These are phyloP conservation scores for Entelurus aequoreus DNA, from an alignment of 2,113 vertebrate species.

Conservation along the genomic window DNA sequence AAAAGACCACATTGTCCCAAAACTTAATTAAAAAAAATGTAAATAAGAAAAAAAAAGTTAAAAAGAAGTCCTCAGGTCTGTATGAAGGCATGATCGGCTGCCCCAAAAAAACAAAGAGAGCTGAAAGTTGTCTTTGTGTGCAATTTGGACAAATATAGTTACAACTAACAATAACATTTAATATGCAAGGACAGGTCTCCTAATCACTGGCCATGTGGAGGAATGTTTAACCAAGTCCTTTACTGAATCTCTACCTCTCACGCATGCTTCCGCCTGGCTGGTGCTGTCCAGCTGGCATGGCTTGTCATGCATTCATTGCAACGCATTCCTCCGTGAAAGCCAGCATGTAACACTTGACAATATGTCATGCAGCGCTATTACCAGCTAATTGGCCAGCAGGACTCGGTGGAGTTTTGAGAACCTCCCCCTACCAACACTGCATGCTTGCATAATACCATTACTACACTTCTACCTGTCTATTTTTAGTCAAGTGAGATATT, in stretches of 20 bases:
- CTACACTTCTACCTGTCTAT: slow-evolving; percentile 10
- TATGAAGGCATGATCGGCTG: not conserved
- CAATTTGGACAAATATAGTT: not conserved
- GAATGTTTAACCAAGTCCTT: slow-evolving; percentile 18
- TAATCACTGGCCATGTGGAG: not conserved
- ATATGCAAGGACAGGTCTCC: not conserved
- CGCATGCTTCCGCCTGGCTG: slow-evolving; percentile 8
- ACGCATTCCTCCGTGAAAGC: slow-evolving; percentile 45
- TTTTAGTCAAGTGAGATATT: slow-evolving; percentile 14
- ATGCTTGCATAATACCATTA: slow-evolving; percentile 3
- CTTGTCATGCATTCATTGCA: slow-evolving; percentile 35
- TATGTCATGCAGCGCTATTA: slow-evolving; percentile 27
- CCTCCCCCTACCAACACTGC: slow-evolving; percentile 17
- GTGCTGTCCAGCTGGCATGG: slow-evolving; percentile 21
- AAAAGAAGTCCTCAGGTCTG: not conserved
- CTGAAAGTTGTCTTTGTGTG: not conserved
- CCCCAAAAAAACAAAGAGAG: not conserved
- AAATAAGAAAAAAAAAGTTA: slow-evolving; percentile 8
- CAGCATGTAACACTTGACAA: slow-evolving; percentile 30
- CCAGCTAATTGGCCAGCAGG: slow-evolving; percentile 38
- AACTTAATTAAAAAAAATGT: slow-evolving; percentile 27
- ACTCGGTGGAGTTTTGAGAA: slow-evolving; percentile 16
- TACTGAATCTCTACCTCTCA: slow-evolving; percentile 14
- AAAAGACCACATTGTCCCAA: slow-evolving; percentile 36
- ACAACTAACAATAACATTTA: not conserved